Conservation (phyloP, 2,113 vertebrate genomes). For the zebrafish (Danio rerio) region GRCz12tu NC_133192.1:32081001-32081500, state of each 20-base stretch:
- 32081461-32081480: conserved; percentile 89
- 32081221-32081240: conserved; percentile 15
- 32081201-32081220: background rate
- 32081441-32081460: conserved; percentile 41
- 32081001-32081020: background rate
- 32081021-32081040: background rate
- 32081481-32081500: conserved; percentile 93
- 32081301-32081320: conserved; percentile 4
- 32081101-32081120: too few relatives aligned
- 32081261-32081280: conserved; percentile 3
- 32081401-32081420: conserved; percentile 56
- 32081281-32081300: background rate
- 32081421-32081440: background rate
- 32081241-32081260: background rate
- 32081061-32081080: background rate
- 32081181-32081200: background rate
- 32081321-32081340: background rate
- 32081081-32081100: background rate
- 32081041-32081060: background rate
- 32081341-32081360: conserved; percentile 2
- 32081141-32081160: background rate
- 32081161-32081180: background rate
- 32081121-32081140: background rate
- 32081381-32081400: background rate
- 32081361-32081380: background rate